A percentile compares a stretch with the other conserved stretches of the same genome.
Conservation (phyloP, 1,140 invertebrate genomes). For the Bombus sibiricus region DNA sequence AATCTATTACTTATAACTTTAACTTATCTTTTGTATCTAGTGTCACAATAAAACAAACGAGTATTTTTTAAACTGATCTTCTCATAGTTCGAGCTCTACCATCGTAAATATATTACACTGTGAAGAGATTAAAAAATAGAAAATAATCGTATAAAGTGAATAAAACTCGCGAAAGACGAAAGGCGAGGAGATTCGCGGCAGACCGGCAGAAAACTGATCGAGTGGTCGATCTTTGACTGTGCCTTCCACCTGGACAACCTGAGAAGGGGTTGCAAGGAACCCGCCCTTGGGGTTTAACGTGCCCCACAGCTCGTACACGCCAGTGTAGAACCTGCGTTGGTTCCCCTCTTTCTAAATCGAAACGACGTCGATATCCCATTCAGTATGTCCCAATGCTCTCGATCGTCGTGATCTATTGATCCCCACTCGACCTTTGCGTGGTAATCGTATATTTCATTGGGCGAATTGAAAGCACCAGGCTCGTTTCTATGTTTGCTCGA, state of each 20-base stretch:
- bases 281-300: conserved; percentile 63
- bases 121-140: not conserved
- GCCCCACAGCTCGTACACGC: conserved; percentile 53
- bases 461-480: conserved; percentile 56
- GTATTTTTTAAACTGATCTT: too few species aligned
- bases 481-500: conserved; percentile 50
- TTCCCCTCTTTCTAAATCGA: conserved; percentile 50
- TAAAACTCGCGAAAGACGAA: not conserved
- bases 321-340: conserved; percentile 72
- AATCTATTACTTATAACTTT: not conserved
- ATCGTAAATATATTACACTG: not conserved
- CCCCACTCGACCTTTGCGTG: conserved; percentile 73
- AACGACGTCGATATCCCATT: conserved; percentile 67
- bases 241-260: conserved; percentile 68
- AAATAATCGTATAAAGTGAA: not conserved
- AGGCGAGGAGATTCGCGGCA: conserved; percentile 46
- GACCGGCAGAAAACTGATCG: conserved; percentile 63
- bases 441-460: conserved; percentile 77
- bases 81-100: too few species aligned
- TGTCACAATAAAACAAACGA: too few species aligned
- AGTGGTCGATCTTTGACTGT: conserved; percentile 55
- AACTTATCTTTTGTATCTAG: not conserved
- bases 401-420: conserved; percentile 75
- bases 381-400: conserved; percentile 62
- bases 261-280: conserved; percentile 71